Percentiles rank a stretch among this genome's conserved stretches.
Conservation (phyloP, 2,113 vertebrate genomes). For the Anser brachyrhynchus region DNA sequence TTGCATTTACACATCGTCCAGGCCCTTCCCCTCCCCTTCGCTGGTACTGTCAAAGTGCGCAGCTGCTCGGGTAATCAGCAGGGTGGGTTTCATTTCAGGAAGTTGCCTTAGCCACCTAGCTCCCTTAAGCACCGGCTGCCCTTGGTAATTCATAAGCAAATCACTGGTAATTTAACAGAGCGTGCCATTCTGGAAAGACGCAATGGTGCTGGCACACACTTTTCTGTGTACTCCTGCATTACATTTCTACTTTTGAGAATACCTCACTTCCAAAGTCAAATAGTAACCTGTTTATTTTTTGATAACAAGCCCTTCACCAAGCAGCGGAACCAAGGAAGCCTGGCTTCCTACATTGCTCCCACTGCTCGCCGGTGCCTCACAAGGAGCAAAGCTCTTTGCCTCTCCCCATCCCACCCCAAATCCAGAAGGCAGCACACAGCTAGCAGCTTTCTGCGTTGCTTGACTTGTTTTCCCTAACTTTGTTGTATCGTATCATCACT, state of each 20-base stretch:
- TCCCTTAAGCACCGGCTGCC: neutral
- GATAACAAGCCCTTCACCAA: neutral
- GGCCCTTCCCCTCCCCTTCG: neutral
- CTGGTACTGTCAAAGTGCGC: neutral
- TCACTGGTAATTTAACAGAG: fast-evolving
- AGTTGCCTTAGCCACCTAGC: neutral
- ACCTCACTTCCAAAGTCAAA: neutral
- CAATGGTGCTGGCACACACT: neutral
- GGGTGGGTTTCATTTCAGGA: neutral
- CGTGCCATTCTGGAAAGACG: fast-evolving
- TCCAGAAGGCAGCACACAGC: neutral
- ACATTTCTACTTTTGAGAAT: neutral
- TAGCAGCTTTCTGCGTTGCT: neutral
- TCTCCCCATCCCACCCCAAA: neutral
- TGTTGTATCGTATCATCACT: neutral
- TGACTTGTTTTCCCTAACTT: neutral
- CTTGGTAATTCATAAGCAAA: neutral
- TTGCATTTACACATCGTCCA: neutral
- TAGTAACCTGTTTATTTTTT: neutral
- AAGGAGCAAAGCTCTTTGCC: neutral
- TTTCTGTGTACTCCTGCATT: neutral
- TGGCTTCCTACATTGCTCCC: neutral
- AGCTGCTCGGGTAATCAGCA: neutral
- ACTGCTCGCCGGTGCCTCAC: neutral
- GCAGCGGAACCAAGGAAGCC: neutral